Evolutionary conservation across 2,888 invertebrate genomes (phyloP).

Genomic region (Cyaniris semiargus): DNA sequence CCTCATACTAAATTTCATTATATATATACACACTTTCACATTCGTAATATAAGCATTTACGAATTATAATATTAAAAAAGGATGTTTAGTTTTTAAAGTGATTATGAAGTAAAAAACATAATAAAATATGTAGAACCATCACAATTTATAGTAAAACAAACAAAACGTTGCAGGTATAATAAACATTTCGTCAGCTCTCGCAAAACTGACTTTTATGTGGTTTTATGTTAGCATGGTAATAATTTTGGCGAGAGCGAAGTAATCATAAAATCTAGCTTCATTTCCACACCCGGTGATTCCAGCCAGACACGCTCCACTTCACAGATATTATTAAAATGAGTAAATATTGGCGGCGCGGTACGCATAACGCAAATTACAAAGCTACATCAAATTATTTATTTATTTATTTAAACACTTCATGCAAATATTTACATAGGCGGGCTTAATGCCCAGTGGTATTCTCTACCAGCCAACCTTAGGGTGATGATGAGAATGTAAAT

Average conservation of each 20-base stretch:
- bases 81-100: neutral
- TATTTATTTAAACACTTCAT: too few species aligned
- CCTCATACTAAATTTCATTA: too few species aligned
- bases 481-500: too few species aligned
- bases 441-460: too few species aligned
- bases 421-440: too few species aligned
- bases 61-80: neutral
- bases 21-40: too few species aligned
- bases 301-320: slow-evolving; percentile 19
- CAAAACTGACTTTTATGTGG: neutral
- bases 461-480: too few species aligned
- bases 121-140: neutral
- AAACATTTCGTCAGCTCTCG: neutral
- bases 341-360: slow-evolving; percentile 11
- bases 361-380: slow-evolving; percentile 7
- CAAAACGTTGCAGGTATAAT: slow-evolving; percentile 4
- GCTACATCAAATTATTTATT: too few species aligned
- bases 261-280: slow-evolving; percentile 28
- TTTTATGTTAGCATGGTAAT: neutral
- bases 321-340: slow-evolving; percentile 23
- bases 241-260: slow-evolving; percentile 13
- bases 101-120: neutral
- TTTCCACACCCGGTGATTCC: slow-evolving; percentile 26
- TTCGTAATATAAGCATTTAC: too few species aligned
- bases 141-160: slow-evolving; percentile 13